Evolutionary conservation across 35 echinoderm and acorn worm species (phyloP).

Genomic region (Acanthaster planci): DNA sequence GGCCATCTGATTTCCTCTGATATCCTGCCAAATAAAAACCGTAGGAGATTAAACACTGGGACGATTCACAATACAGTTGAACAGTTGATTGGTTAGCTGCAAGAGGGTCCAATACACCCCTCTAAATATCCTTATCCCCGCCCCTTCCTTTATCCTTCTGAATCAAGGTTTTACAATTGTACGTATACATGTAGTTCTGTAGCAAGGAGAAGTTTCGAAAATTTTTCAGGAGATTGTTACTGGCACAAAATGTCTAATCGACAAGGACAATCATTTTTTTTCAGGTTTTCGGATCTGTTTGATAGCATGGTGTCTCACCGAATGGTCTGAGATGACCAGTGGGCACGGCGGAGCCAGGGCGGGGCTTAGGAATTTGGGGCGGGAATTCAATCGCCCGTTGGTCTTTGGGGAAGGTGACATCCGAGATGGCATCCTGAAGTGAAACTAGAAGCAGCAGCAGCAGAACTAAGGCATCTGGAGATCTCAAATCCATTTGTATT

Average conservation of each 20-base stretch:
- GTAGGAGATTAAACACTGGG: not conserved
- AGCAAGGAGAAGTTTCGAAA: no score
- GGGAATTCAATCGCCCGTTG: constrained; percentile 37
- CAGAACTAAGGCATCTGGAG: not conserved
- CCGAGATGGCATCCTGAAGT: not conserved
- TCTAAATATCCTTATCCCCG: no score
- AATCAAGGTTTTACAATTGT: no score
- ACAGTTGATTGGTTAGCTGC: no score
- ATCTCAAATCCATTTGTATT: not conserved
- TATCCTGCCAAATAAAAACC: constrained; percentile 47
- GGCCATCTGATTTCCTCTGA: constrained; percentile 74
- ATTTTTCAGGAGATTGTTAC: no score
- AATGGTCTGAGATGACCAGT: constrained; percentile 61
- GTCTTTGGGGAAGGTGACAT: constrained; percentile 43
- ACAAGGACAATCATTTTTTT: not conserved
- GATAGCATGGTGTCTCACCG: constrained; percentile 38
- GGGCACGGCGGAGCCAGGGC: not conserved
- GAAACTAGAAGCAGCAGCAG: not conserved
- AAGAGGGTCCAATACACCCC: no score
- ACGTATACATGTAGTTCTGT: no score
- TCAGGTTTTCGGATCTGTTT: not conserved
- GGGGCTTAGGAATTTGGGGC: not conserved
- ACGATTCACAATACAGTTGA: no score
- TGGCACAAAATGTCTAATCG: no score
- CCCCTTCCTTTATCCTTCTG: no score